Conservation (phyloP, 2,888 invertebrate genomes). For the Melinaea marsaeus region DNA sequence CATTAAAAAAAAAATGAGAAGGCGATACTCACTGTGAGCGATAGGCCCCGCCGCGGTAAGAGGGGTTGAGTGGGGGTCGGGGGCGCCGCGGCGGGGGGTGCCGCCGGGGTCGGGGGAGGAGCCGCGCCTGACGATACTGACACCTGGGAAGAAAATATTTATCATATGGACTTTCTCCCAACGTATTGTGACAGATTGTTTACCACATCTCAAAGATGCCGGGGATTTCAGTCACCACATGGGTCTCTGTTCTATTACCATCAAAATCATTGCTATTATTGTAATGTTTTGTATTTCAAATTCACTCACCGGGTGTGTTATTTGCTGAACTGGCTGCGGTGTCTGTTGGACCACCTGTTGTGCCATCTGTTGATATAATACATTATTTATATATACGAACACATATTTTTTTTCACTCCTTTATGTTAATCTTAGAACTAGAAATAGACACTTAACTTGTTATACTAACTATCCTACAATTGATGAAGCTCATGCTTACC, state of each 20-base stretch:
- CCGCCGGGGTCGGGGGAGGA: slow-evolving; percentile 49
- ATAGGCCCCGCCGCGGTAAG: slow-evolving; percentile 81
- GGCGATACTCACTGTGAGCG: slow-evolving; percentile 78
- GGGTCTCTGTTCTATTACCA: too few relatives aligned
- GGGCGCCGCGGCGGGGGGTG: slow-evolving; percentile 56
- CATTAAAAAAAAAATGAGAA: too few relatives aligned
- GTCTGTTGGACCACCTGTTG: slow-evolving; percentile 41
- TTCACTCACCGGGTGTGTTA: slow-evolving; percentile 44
- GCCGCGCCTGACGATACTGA: slow-evolving; percentile 27
- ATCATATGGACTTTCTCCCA: too few relatives aligned
- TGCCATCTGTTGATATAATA: slow-evolving; percentile 41
- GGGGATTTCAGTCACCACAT: too few relatives aligned
- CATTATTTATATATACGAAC: background rate
- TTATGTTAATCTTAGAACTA: too few relatives aligned
- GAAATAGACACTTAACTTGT: too few relatives aligned
- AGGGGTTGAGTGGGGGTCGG: slow-evolving; percentile 58
- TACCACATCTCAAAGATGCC: too few relatives aligned
- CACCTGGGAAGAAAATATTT: slow-evolving; percentile 24
- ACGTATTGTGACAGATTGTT: too few relatives aligned
- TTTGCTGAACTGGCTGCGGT: slow-evolving; percentile 39
- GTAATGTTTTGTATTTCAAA: background rate
- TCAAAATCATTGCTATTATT: background rate
- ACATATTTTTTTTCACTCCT: too few relatives aligned
- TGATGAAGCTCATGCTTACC: slow-evolving; percentile 37
- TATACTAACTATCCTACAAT: too few relatives aligned